Base-by-base conservation (phyloP, 2,888 invertebrate genomes). In the Clivina fossor region DNA sequence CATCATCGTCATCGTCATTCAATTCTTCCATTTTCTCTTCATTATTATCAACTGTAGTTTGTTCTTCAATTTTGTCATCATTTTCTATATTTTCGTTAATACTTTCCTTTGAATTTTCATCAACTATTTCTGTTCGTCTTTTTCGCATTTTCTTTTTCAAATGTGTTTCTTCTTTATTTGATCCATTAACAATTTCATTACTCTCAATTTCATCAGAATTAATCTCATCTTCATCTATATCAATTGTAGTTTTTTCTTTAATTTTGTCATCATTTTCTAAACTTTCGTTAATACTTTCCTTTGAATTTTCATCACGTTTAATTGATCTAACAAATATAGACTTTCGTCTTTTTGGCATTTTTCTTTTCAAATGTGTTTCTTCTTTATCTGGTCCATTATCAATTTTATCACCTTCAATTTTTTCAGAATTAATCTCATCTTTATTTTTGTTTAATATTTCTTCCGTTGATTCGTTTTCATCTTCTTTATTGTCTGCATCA, bases 41-140 rank as follows among this genome's bases (percentile, higher is more conserved):
- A 40, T 24, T 13, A 37, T 37, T 16, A 16, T 43, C 26, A 26
- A 19, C 24, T 40, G n/a, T 3, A 2, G 20, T 1, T 24, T 24
- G 32, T 47, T 47, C 33, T 13, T 18, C 47, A 33, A 13, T 35
- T 8, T 33, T 35, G 7, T 47, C 26, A 24, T 19, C 38, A 4
- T 41, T 24, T 41, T 41, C 7, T n/a, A 5, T 24, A 24, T 28
- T 30, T 15, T 44, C 30, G 8, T 7, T 18, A 16, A 20, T 40
- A 40, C 8, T 7, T 3, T 40, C 22, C 19, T 20, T 7, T 33
- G n/a, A 8, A 33, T 11, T 33, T n/a, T 11, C 11, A 33, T 11
- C 13, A 8, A 4, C 4, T 33, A 8, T 13, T n/a, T 16, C n/a
- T n/a, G n/a, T n/a, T n/a, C n/a, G n/a, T n/a, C n/a, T n/a, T n/a